Evolutionary conservation across 2,888 invertebrate genomes (phyloP).

Genomic region (Metopia argyrocephala): DNA sequence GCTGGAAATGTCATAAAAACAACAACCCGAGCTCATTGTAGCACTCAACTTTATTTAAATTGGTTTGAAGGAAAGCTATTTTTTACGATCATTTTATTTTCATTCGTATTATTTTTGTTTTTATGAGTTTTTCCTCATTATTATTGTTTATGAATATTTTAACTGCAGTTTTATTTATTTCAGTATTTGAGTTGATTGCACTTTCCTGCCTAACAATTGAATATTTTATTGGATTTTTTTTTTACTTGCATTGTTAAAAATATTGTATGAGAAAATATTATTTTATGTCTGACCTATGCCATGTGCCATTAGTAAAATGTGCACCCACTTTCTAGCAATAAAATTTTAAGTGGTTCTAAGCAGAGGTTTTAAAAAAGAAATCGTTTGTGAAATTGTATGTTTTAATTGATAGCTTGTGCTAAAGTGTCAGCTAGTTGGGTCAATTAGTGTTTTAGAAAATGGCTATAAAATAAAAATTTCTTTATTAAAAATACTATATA

Average conservation of each 20-base stretch:
- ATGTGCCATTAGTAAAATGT: background rate
- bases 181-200: background rate
- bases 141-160: background rate
- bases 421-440: too few species aligned
- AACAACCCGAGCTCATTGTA: conserved; percentile 42
- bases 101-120: conserved; percentile 7
- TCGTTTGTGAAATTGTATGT: too few species aligned
- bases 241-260: background rate
- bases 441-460: too few species aligned
- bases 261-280: conserved; percentile 32
- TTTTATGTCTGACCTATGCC: conserved; percentile 31
- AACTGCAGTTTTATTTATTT: background rate
- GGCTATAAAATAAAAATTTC: too few species aligned
- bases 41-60: conserved; percentile 50
- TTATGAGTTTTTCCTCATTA: conserved; percentile 34
- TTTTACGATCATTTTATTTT: conserved; percentile 4
- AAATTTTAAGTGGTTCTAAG: too few species aligned
- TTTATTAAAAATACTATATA: too few species aligned
- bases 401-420: too few species aligned
- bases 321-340: conserved; percentile 7
- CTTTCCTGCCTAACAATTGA: background rate
- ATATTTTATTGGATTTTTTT: background rate
- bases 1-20: conserved; percentile 55
- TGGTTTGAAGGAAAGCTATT: conserved; percentile 50
- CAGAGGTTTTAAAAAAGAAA: too few species aligned